Base-by-base conservation (phyloP, 2,888 invertebrate species). In the Microchrysa polita region DNA sequence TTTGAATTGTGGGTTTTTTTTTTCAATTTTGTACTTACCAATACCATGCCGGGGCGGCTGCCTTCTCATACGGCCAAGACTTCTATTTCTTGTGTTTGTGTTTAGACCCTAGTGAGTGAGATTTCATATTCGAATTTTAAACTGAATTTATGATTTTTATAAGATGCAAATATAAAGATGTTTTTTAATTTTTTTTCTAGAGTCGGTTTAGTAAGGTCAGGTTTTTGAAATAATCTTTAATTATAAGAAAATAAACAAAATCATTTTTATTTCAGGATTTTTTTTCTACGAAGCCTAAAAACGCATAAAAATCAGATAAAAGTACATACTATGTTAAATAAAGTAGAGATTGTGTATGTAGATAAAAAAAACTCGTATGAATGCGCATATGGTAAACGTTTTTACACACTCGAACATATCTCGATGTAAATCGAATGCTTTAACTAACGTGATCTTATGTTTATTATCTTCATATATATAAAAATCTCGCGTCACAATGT, bases 31-130 rank as follows among this genome's bases (percentile, higher is more conserved):
- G 16, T 75, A 84, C 84, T 84, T 84, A 85, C 85, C 85, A 80
- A 85, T 85, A 80, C 85, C 85, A 84, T 85, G 85, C 82, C 85
- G 85, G 85, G 85, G 85, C 85, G 85, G 85, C 85, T 85, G 85
- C 82, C 85, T 85, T 82, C 85, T 85, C 80, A 84, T 81, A 80
- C 85, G 84, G 83, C 85, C 85, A 83, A 85, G 85, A 83, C 85
- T 85, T 83, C 85, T 83, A 81, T 85, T 85, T 79, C 85, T 82
- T 83, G 85, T 85, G 79, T 85, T 85, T 83, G 85, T 85, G 83
- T 84, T 85, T 81, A 84, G 82, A 84, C 84, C 85, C 85, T 85
- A 81, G 82, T 76, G 74, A 71, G 74, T 67, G 67, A 67, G 48
- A 72, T 67, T 74, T 42, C 55, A 53, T 74, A 59, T 55, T 75